Evolutionary conservation across 2,888 invertebrate genomes (phyloP), one percentile per base, ranked within the genome.

Genomic region (Platyscelio sp.): DNA sequence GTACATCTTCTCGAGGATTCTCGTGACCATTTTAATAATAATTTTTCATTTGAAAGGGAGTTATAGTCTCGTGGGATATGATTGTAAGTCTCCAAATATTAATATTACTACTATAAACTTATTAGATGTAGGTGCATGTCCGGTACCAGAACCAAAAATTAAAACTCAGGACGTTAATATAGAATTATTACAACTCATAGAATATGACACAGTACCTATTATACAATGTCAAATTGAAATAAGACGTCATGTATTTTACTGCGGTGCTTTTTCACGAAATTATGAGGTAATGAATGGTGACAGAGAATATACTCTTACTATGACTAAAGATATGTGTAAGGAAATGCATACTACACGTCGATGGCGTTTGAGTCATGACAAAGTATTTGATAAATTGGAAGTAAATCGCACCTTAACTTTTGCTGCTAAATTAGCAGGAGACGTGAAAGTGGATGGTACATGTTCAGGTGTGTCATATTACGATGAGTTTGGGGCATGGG

Each of bases 171-270:
- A 5, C 1, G 20, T 20, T 20, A 49, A 49, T 49, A 20, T 72
- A 11, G 61, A 71, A 58, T 13, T 79, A 38, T 0, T 71, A 1
- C 79, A 79, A 54, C 13, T 29, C 54, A 22, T 43, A 0, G 26
- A 49, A 15, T 58, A 6, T 1, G 58, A 63, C 0, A 15, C 38
- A 6, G 54, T 63, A 1, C 20, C n/a, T 38, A n/a, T 58, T 0
- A 79, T 33, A 11, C 49, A 71, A 63, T 63, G 79, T 38, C 6
- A 43, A 46, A 9, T 71, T 13, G 26, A 65, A 54, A 5, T 65
- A 1, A 24, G 49, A 24, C 15, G 71, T 15, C 7, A 27, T 0
- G 33, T 78, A 1, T 27, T 20, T 2, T 51, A 68, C 13, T 76
- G 76, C 13, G 67, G 76, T 1, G 3, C 24, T 9, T 18, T 9